Conservation (phyloP, 2,113 vertebrate species). For the Paradisaea rubra region DNA sequence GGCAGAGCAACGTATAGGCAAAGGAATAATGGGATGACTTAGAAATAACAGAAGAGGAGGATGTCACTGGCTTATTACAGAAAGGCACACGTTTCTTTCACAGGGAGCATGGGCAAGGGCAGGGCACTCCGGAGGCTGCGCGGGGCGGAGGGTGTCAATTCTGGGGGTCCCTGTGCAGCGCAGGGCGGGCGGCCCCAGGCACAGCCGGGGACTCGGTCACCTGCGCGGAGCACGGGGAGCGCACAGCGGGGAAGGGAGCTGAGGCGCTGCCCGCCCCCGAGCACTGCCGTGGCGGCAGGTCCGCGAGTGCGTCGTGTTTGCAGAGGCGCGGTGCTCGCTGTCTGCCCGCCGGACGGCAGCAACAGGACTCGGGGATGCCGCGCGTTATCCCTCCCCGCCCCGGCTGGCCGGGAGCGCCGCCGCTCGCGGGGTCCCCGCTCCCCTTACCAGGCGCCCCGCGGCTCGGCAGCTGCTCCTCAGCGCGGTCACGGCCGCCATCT, state of each 20-base stretch:
- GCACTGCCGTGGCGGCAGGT: neutral
- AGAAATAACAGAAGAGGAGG: neutral
- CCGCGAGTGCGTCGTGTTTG: neutral
- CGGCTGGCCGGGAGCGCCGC: neutral
- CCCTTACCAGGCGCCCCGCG: slow-evolving; percentile 80
- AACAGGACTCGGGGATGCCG: neutral
- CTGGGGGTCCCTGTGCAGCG: neutral
- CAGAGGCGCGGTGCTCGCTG: neutral
- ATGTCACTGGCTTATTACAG: accelerated
- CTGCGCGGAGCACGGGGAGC: neutral
- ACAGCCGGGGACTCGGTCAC: neutral
- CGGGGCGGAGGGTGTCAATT: accelerated
- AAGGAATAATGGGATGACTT: accelerated
- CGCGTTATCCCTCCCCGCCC: neutral
- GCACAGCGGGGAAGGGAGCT: neutral
- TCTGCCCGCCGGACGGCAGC: neutral
- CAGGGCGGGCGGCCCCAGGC: neutral
- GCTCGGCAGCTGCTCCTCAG: slow-evolving; percentile 66
- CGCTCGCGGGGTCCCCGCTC: neutral
- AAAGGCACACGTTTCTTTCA: neutral
- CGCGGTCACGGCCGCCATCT: slow-evolving; percentile 81
- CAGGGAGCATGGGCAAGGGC: neutral
- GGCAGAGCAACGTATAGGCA: accelerated
- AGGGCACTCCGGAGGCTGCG: neutral
- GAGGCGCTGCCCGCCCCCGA: neutral